Evolutionary conservation across 2,797 vertebrate genomes (phyloP), one percentile per base, ranked within the genome.

Genomic region (Anabacerthia variegaticeps): DNA sequence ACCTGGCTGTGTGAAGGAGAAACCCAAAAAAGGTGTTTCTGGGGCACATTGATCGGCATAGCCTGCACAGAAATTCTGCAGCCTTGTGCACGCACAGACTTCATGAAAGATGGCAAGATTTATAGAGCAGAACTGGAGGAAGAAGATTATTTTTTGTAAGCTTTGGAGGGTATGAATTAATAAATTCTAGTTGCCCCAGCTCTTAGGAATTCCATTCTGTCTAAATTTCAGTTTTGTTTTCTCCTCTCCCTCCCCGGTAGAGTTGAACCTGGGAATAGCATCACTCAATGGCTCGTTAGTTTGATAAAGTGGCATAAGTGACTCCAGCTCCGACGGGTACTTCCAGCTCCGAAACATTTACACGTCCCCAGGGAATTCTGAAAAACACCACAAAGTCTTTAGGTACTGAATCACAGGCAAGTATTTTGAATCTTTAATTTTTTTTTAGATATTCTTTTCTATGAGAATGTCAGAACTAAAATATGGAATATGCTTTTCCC

Each of bases 261-360:
- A 96, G 79, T 74, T 89, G 96, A 96, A 89, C 78, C 96, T 96
- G 97, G 97, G 97, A 98, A 96, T 78, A 96, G 97, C 97, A 97
- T 98, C 97, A 90, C 97, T 98, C 97, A 97, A 59, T 93, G 96
- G 97, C 98, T 98, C 95, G 89, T 98, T 98, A 98, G 97, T 97
- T 98, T 98, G 98, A 98, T 97, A 96, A 98, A 98, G 97, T 97
- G 98, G 96, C 96, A 89, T 94, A 97, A 97, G 96, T 81, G 95
- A 75, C 89, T 97, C 92, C 73, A 56, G 96, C 83, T 48, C 95
- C 97, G 94, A 91, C 61, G 95, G 97, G 96, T 61, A 88, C 96
- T 96, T 96, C 96, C 77, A 95, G 95, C 97, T 86, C 95, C 56
- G 90, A 94, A 97, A 92, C 98, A 95, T 97, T 98, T 97, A 98